Percentiles rank a stretch among this genome's conserved stretches.
phyloP scores from a whole-genome alignment of 1,140 invertebrate genomes.

The Drosophila subobscura region DNA sequence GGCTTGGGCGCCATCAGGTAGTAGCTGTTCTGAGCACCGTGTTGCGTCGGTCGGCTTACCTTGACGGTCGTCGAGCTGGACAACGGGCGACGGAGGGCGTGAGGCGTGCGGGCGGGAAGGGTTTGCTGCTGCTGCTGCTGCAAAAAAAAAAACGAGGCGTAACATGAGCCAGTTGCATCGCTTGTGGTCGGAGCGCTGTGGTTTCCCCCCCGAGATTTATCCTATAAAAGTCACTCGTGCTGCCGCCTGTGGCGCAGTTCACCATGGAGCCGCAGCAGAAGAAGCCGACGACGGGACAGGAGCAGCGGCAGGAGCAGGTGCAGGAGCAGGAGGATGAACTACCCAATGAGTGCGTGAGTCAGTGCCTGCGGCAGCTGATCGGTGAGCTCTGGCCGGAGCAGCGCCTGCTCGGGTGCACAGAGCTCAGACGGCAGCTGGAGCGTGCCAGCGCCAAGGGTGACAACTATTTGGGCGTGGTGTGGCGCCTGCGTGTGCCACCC shows the following conservation, averaged over 20 bases:
- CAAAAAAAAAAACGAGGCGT: conserved; percentile 6
- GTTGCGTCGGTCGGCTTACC: not conserved
- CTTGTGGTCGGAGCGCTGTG: too few species aligned
- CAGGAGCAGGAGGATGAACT: conserved; percentile 17
- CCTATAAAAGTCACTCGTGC: not conserved
- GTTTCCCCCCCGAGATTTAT: too few species aligned
- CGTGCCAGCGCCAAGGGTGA: conserved; percentile 76
- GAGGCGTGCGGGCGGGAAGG: conserved; percentile 29
- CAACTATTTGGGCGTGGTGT: conserved; percentile 81
- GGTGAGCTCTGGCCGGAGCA: conserved; percentile 37
- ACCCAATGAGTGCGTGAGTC: conserved; percentile 27
- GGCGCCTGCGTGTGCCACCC: conserved; percentile 52
- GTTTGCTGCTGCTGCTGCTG: conserved; percentile 49
- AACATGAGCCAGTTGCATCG: too few species aligned
- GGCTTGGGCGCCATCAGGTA: conserved; percentile 16
- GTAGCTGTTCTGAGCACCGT: conserved; percentile 27
- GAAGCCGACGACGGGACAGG: not conserved
- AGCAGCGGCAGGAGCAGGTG: not conserved
- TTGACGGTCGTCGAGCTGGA: conserved; percentile 32
- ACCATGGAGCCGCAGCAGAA: not conserved
- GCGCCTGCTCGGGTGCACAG: not conserved
- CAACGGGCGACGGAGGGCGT: conserved; percentile 17
- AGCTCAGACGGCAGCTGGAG: conserved; percentile 32
- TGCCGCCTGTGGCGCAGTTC: not conserved
- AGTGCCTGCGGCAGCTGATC: conserved; percentile 7